These are phyloP conservation scores for Pangasius macronema DNA, from an alignment of 2,797 vertebrate genomes.

Conservation along the genomic window DNA sequence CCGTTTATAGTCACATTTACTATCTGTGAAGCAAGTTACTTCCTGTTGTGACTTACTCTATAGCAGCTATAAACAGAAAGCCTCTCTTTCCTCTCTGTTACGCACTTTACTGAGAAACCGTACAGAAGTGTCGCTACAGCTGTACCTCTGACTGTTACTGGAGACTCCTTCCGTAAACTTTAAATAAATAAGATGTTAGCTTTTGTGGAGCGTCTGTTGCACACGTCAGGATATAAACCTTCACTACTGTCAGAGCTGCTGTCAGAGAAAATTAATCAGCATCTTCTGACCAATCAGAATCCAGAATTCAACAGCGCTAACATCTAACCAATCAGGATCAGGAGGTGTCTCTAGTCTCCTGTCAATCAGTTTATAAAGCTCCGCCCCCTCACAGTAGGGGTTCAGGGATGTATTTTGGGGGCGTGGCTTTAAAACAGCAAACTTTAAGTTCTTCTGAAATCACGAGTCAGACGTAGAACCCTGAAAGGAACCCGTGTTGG, in stretches of 20 bases:
- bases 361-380: background rate
- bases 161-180: background rate
- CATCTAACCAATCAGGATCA: background rate
- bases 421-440: background rate
- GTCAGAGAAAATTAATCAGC: background rate
- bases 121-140: background rate
- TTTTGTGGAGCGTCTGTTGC: background rate
- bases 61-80: background rate
- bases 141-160: background rate
- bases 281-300: background rate
- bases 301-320: background rate
- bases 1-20: background rate
- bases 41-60: background rate
- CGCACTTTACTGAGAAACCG: background rate
- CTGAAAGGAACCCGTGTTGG: rapidly evolving
- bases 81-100: background rate
- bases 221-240: background rate
- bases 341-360: background rate
- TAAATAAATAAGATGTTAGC: background rate
- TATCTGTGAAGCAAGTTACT: background rate
- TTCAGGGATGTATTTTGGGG: background rate
- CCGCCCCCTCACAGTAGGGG: background rate
- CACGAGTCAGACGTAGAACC: background rate
- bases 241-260: background rate
- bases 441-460: background rate